Evolutionary conservation across 2,888 invertebrate species (phyloP), one percentile per base, ranked within the genome.

Genomic region (Anarsia innoxiella): DNA sequence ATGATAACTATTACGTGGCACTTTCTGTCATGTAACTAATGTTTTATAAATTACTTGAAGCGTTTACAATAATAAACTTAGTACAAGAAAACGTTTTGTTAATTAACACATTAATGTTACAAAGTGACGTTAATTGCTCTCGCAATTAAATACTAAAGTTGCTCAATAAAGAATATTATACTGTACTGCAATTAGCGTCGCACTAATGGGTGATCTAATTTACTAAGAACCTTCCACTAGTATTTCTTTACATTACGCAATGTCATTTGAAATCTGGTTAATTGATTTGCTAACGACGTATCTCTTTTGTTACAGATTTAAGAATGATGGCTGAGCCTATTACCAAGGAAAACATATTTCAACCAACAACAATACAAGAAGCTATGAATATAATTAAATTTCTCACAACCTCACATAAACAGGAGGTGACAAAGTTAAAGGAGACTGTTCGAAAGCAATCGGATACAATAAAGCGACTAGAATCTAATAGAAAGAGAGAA

Each of bases 341-440:
- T 27, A 61, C 52, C 39, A 72, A 70, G 52, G 73, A 74, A 56
- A 69, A 70, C 50, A 51, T 69, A 40, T 56, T 69, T 47, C 71
- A 78, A 46, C 84, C 82, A 28, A 56, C 74, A 44, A 72, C 78
- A 35, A 53, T 84, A 36, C 84, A 83, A 55, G 84, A 84, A 57
- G 84, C 84, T 44, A 64, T 77, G 49, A 84, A 84, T 55, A 63
- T 78, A 39, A 83, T 84, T 44, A 82, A 79, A 59, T 84, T 83
- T 59, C 61, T 84, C 32, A 75, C 68, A 47, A 73, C 75, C 41
- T 67, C 84, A 53, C 84, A 84, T 54, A 82, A 78, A 60, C 68
- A 77, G 61, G 84, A 84, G 66, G 66, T 78, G 31, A 42, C 53
- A n/a, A 76, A 63, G 53, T 55, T 80, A 29, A 78, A 70, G 53